Percentiles rank a stretch among this genome's conserved stretches.
Conservation (phyloP, 2,113 vertebrate genomes). For the Pterocles orientalis region DNA sequence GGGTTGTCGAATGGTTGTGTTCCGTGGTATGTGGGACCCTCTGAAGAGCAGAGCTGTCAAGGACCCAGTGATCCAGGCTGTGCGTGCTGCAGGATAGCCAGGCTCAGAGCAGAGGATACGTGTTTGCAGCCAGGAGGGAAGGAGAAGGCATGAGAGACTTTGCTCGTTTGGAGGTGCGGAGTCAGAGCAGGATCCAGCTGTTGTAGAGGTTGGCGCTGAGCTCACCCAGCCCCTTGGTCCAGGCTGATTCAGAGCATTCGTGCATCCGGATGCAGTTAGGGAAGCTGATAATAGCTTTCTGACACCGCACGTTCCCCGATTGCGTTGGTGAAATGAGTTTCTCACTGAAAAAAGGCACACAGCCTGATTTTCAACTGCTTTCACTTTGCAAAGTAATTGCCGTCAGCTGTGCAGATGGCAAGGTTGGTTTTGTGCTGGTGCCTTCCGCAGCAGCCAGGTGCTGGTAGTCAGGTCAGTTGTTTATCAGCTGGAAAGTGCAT, state of each 20-base stretch:
- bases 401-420: not conserved
- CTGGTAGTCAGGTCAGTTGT: not conserved
- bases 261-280: not conserved
- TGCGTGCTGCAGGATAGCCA: not conserved
- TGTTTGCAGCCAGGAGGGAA: not conserved
- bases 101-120: accelerated
- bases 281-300: not conserved
- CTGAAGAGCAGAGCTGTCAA: not conserved
- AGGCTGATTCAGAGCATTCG: not conserved
- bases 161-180: not conserved
- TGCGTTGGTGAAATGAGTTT: not conserved
- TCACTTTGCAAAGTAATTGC: not conserved
- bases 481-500: not conserved
- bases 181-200: not conserved
- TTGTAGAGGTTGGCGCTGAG: not conserved
- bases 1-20: not conserved
- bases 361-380: not conserved
- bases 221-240: not conserved
- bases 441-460: not conserved
- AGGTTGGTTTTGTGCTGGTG: not conserved
- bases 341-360: not conserved
- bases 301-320: not conserved
- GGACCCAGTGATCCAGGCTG: not conserved
- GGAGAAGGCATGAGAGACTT: not conserved
- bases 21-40: not conserved